These are phyloP conservation scores for Manis javanica DNA, from an alignment of 2,797 vertebrate species.

Conservation along the genomic window DNA sequence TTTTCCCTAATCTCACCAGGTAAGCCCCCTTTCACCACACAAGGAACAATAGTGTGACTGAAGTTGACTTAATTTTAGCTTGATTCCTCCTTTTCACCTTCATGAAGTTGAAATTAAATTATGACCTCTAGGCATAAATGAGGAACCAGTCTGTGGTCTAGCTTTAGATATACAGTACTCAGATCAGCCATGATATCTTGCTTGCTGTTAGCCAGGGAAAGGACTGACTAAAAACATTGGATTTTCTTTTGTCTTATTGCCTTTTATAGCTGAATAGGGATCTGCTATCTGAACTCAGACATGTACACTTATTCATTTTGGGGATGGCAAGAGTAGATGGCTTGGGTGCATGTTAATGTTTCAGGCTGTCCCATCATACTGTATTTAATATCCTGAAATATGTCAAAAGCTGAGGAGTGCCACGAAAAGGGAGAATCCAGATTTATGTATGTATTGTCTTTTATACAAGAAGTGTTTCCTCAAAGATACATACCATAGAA, in stretches of 20 bases:
- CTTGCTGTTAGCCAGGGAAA: neutral
- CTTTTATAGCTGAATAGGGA: slow-evolving; percentile 63
- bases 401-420: neutral
- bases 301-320: slow-evolving; percentile 70
- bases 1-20: neutral
- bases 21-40: neutral
- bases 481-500: neutral
- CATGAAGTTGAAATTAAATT: neutral
- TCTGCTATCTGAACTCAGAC: slow-evolving; percentile 62
- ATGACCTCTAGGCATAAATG: neutral
- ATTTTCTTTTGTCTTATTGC: slow-evolving; percentile 66
- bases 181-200: neutral
- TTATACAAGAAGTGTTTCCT: neutral
- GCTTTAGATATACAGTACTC: neutral
- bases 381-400: slow-evolving; percentile 30
- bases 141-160: neutral
- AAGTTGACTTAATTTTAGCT: neutral
- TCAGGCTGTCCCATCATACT: neutral
- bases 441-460: neutral
- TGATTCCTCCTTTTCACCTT: neutral
- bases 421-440: neutral
- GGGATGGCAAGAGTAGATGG: neutral
- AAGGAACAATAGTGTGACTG: neutral
- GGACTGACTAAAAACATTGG: neutral
- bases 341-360: slow-evolving; percentile 31